Evolutionary conservation across 2,797 vertebrate species (phyloP), one percentile per base, ranked within the genome.

Genomic region (Gadopsis bispinosus): DNA sequence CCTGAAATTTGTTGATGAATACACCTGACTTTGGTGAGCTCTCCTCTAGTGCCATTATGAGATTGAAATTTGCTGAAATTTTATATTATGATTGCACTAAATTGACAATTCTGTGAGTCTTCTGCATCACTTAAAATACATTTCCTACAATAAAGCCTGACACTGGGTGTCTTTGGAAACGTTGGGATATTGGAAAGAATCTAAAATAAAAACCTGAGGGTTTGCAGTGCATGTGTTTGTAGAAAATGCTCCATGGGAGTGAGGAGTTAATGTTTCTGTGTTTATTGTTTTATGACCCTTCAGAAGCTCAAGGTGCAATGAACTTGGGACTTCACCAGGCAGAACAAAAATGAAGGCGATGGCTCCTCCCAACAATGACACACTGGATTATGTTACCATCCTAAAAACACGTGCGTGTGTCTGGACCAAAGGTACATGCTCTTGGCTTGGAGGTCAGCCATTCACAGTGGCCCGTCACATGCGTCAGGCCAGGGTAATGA

Each of bases 401-500:
- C 33, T 48, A 4, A 70, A 65, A 65, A 68, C 66, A 33, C 9
- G 10, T 55, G 53, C 41, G 31, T 59, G 53, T 50, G 31, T 31
- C 4, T 41, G 19, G 7, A 59, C 1, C 62, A 55, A 17, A 45
- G 26, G n/a, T 17, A 50, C 53, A 80, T 73, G 29, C 22, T 73
- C 33, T 59, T 4, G n/a, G 41, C 50, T 61, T 50, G 2, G 12
- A 64, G 33, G 12, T n/a, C 48, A 51, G 5, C 7, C 22, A 29
- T 45, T 66, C 5, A 31, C 10, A 33, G 16, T 1, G 17, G 0
- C 45, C 17, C n/a, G 13, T 72, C 41, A 73, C 83, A 74, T 67
- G 37, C 47, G 77, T 81, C 45, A 45, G 70, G 37, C 45, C 35
- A 53, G 37, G 72, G 22, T 89, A 88, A 93, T 92, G 66, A 91